Conservation (phyloP, 2,888 invertebrate genomes). For the Scaptomyza reducta region DNA sequence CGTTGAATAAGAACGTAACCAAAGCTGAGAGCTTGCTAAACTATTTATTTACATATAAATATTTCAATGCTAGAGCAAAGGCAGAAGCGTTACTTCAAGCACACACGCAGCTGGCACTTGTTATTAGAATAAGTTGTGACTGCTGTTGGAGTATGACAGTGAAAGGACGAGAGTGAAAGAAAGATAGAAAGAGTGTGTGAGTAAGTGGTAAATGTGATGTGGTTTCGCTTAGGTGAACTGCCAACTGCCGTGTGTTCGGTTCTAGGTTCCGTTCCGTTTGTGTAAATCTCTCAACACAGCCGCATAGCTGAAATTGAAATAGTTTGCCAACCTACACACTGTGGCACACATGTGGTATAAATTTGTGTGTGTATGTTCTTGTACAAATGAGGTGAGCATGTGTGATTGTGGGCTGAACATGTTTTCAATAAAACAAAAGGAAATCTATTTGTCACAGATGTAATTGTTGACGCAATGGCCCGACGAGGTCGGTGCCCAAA, state of each 20-base stretch:
- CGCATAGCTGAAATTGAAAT: constrained; percentile 72
- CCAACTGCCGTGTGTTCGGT: constrained; percentile 20
- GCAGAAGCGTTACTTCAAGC: constrained; percentile 26
- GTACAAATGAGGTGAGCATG: constrained; percentile 13
- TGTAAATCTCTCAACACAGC: constrained; percentile 10
- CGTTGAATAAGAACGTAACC: constrained; percentile 58
- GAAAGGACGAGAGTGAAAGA: background rate
- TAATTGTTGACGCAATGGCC: constrained; percentile 59
- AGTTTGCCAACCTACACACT: constrained; percentile 58
- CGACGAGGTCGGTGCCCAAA: constrained; percentile 35
- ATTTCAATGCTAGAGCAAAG: constrained; percentile 58
- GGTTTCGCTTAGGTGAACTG: constrained; percentile 32
- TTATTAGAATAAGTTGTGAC: constrained; percentile 40
- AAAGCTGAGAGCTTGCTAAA: constrained; percentile 71
- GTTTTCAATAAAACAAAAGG: constrained; percentile 74
- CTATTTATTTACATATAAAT: constrained; percentile 79
- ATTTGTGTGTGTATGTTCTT: constrained; percentile 7
- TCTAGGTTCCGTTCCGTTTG: background rate
- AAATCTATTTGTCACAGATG: constrained; percentile 74
- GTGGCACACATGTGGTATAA: constrained; percentile 34
- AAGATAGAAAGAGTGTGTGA: background rate
- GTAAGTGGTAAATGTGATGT: background rate
- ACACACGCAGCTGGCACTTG: constrained; percentile 39
- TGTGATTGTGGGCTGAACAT: constrained; percentile 37
- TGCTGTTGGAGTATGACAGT: constrained; percentile 13